Evolutionary conservation across 1,140 invertebrate species (phyloP).

Genomic region (Lanistes nyassanus): DNA sequence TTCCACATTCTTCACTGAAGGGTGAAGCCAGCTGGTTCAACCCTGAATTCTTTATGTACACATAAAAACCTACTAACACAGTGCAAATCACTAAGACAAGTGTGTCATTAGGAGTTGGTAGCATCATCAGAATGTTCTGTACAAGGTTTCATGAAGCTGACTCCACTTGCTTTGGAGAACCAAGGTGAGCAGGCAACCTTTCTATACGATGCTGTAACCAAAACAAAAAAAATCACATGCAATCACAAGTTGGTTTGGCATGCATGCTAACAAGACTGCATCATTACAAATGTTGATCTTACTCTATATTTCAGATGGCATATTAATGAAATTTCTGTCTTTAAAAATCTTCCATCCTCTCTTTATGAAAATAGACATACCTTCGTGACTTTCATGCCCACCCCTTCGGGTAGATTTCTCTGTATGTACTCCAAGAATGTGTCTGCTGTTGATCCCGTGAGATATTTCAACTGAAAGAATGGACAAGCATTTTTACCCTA

Average conservation of each 20-base stretch:
- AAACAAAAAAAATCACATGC: conserved; percentile 13
- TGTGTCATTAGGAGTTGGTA: too few relatives aligned
- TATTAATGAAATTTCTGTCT: neutral
- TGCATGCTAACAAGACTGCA: neutral
- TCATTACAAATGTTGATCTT: neutral
- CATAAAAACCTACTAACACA: neutral
- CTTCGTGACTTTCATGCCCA: conserved; percentile 93
- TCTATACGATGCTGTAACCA: conserved; percentile 44
- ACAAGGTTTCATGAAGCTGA: neutral
- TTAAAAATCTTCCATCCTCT: neutral
- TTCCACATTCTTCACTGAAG: neutral
- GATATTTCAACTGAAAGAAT: conserved; percentile 42
- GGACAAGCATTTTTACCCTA: conserved; percentile 3
- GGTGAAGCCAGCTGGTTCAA: neutral
- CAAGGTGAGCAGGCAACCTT: conserved; percentile 38
- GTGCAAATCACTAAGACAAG: neutral
- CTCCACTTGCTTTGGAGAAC: conserved; percentile 1
- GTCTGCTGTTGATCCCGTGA: conserved; percentile 95
- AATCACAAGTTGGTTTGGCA: neutral
- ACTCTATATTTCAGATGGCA: neutral
- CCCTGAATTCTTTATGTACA: neutral
- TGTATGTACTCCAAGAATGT: conserved; percentile 97
- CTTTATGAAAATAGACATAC: conserved; percentile 61
- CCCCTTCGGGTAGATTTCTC: conserved; percentile 96
- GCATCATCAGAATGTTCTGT: too few relatives aligned